Base-by-base conservation (phyloP, 92 coral and sea anemone species). In the Porites divaricata region DNA sequence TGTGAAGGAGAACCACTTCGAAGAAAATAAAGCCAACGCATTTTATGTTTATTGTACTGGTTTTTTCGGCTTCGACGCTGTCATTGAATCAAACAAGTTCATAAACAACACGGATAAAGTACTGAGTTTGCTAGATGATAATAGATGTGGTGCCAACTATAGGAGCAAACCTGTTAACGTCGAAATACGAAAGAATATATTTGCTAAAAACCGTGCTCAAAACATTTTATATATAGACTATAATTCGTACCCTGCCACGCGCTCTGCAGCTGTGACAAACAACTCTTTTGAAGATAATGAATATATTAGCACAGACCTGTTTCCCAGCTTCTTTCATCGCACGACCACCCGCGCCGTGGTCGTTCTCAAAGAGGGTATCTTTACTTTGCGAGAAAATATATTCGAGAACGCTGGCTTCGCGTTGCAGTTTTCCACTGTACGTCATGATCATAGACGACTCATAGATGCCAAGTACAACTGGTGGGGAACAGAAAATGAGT, bases 401-500 rank as follows among this genome's bases (percentile, higher is more conserved):
- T 86, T 91, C n/a, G 79, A 78, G 19, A 76, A 78, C 52, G 78
- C 90, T 35, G 35, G 23, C 52, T 81, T 75, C 51, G 50, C 73
- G 1, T 79, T 66, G 7, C 84, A 91, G 76, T 21, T 91, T 19
- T 74, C 89, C 14, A 77, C 94, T 6, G 12, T 76, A 77, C 75
- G 50, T 52, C 45, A 16, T 49, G 78, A 88, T 70, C 67, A 51
- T 24, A 24, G 54, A 64, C 73, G 45, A 3, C 63, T 25, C 24
- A 77, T 91, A 62, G 88, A 87, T 65, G 97, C 91, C 0, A 84
- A 72, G 62, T 56, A 51, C 48, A 93, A 93, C 64, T 93, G 97
- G 97, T 93, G 95, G 95, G 97, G 89, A n/a, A 51, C 95, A 2
- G n/a, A 25, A 11, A 63, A 91, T 5, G 85, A 78, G 50, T 88